Conservation (phyloP, 2,888 invertebrate species). For the Cylloceria caligata region DNA sequence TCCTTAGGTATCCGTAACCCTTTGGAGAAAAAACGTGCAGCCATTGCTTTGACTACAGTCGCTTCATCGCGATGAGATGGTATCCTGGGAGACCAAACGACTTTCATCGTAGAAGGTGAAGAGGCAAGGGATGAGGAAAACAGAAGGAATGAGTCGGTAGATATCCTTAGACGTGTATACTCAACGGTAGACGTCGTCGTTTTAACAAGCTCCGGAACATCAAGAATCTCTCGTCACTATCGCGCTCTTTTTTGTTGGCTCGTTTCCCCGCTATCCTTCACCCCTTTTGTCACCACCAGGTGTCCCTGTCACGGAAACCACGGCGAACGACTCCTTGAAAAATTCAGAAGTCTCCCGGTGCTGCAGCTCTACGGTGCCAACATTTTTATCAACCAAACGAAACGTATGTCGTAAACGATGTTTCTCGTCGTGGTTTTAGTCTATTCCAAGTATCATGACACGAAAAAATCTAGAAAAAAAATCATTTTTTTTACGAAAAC, state of each 20-base stretch:
- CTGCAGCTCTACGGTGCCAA: constrained; percentile 12
- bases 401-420: no score
- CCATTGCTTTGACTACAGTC: background rate
- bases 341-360: constrained; percentile 36
- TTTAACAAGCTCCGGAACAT: constrained; percentile 54
- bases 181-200: constrained; percentile 29
- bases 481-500: no score
- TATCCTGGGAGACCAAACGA: constrained; percentile 9
- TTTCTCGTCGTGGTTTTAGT: no score
- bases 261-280: background rate
- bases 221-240: constrained; percentile 35
- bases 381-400: no score
- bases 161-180: constrained; percentile 34
- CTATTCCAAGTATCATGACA: no score
- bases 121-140: background rate
- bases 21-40: background rate
- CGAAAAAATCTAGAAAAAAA: no score
- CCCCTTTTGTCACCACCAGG: background rate
- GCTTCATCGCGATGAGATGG: constrained; percentile 2
- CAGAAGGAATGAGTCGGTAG: constrained; percentile 7
- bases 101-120: constrained; percentile 9
- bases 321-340: constrained; percentile 23
- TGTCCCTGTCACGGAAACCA: constrained; percentile 29
- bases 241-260: constrained; percentile 13
- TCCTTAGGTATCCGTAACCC: background rate